Evolutionary conservation across 2,797 vertebrate species (phyloP), one percentile per base, ranked within the genome.

Genomic region (Jordanella pulchra): DNA sequence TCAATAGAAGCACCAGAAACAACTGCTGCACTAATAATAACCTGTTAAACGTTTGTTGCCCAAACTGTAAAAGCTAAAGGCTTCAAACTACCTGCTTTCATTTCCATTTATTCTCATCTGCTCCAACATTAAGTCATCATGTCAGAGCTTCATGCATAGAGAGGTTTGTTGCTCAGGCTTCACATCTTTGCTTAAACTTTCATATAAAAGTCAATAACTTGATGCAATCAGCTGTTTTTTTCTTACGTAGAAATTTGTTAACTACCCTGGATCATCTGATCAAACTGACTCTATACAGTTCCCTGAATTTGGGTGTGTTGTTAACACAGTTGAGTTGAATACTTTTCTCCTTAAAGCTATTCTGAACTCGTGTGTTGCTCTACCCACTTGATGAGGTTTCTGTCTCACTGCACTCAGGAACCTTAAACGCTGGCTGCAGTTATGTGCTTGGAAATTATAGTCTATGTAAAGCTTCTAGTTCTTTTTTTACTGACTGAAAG

Each of bases 381-480:
- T n/a, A n/a, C 30, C 30, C 12, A 2, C 11, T n/a, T 6, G 14
- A 32, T 15, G 23, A 25, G 35, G 32, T 42, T 42, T 12, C 35
- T 14, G n/a, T 15, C 35, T 63, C 6, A 1, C 21, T 63, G 60
- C 58, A 77, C 67, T 73, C 65, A 10, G 55, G 65, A 39, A 79
- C 71, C 67, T 81, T 79, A 72, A 78, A 84, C 17, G 65, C 79
- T 69, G 77, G 70, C 73, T 86, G 44, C 83, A 76, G 79, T 90
- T 88, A 82, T 76, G 75, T 27, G 54, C 81, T 11, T 1, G 87
- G 80, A 91, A 93, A 91, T 91, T 91, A 91, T 79, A 86, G 85
- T 64, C 76, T 82, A 81, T 78, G 72, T 84, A 50, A 79, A 67
- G 50, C 11, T 80, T 83, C 83, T 71, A 76, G 47, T 79, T 54